These are phyloP conservation scores for Neodiprion virginianus DNA, from an alignment of 1,140 invertebrate genomes.

Conservation along the genomic window DNA sequence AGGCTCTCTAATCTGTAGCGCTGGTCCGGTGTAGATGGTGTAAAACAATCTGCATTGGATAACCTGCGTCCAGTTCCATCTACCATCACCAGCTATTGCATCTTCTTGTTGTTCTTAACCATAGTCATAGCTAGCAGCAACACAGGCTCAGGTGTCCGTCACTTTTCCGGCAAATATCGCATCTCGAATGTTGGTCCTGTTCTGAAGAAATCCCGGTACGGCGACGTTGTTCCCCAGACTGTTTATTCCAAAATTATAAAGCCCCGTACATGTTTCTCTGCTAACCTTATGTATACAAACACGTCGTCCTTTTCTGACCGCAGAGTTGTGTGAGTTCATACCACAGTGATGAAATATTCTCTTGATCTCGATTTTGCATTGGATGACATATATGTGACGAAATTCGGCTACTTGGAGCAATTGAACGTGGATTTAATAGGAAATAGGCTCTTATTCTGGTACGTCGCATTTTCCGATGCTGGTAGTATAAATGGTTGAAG, in stretches of 20 bases:
- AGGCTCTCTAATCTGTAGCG: slow-evolving; percentile 25
- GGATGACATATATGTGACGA: slow-evolving; percentile 10
- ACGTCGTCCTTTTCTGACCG: slow-evolving; percentile 11
- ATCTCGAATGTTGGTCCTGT: background rate
- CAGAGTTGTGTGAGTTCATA: slow-evolving; percentile 29
- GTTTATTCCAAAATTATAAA: slow-evolving; percentile 7
- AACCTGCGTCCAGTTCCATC: too few species aligned
- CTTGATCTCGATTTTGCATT: slow-evolving; percentile 32
- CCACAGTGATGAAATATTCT: slow-evolving; percentile 30
- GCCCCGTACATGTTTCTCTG: background rate
- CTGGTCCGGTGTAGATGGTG: slow-evolving; percentile 16
- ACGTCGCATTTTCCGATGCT: slow-evolving; percentile 27
- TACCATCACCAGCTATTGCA: too few species aligned
- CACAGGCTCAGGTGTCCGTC: background rate
- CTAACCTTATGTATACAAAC: slow-evolving; percentile 6
- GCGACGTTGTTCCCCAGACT: background rate
- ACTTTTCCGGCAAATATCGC: slow-evolving; percentile 20
- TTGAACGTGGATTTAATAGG: slow-evolving; percentile 12
- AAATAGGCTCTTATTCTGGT: background rate
- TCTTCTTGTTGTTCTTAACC: too few species aligned
- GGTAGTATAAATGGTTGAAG: slow-evolving; percentile 8
- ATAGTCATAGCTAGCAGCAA: too few species aligned
- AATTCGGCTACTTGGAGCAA: slow-evolving; percentile 31
- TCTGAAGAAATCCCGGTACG: slow-evolving; percentile 8
- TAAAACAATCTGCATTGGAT: too few species aligned